Conservation (phyloP, 2,888 invertebrate species). For the Apoda limacodes region DNA sequence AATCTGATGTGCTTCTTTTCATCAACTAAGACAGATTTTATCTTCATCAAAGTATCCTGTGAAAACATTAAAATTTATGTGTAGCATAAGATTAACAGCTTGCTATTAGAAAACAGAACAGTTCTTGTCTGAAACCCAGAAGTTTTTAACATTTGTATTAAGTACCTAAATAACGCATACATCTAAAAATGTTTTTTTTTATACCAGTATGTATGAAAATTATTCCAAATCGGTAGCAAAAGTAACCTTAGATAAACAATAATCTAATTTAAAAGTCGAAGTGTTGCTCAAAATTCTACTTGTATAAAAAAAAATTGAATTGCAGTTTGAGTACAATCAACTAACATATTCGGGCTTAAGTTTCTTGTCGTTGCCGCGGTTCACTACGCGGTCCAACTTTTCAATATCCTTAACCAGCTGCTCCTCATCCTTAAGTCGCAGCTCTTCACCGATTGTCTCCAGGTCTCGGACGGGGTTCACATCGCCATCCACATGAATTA, state of each 20-base stretch:
- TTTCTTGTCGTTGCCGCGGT: conserved; percentile 92
- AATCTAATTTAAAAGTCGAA: not conserved
- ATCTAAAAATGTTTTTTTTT: too few species aligned
- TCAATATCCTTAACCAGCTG: conserved; percentile 85
- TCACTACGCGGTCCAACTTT: conserved; percentile 85
- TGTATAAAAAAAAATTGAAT: too few species aligned
- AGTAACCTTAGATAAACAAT: conserved; percentile 1
- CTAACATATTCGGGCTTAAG: conserved; percentile 95
- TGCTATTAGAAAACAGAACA: too few species aligned
- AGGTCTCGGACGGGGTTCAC: conserved; percentile 97
- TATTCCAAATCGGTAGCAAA: too few species aligned
- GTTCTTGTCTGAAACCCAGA: too few species aligned
- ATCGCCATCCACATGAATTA: conserved; percentile 98
- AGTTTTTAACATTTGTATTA: too few species aligned
- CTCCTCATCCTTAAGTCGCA: conserved; percentile 95
- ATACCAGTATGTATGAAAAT: too few species aligned
- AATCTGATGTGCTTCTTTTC: conserved; percentile 95
- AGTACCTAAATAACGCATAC: too few species aligned
- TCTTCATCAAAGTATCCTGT: conserved; percentile 88
- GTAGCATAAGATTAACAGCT: too few species aligned
- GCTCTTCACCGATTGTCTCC: conserved; percentile 95
- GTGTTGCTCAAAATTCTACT: not conserved
- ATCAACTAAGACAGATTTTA: conserved; percentile 84
- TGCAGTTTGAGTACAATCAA: conserved; percentile 19
- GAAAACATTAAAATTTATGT: conserved; percentile 39